Conservation (phyloP, 2,113 vertebrate genomes). For the Psittacara wagleri region DNA sequence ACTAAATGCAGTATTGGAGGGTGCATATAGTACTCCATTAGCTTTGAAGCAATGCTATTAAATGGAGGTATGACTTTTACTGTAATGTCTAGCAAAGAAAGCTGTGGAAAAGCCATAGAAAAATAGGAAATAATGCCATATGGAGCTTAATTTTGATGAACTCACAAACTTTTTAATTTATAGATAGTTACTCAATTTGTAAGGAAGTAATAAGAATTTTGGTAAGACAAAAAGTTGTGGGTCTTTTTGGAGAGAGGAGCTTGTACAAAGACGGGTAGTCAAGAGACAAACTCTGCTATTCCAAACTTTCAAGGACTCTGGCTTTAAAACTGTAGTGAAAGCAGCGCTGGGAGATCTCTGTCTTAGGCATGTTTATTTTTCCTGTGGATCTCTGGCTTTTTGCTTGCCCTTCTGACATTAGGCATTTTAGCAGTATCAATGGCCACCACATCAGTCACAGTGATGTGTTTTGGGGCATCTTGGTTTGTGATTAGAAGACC, state of each 20-base stretch:
- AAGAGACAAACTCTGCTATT: neutral
- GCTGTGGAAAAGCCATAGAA: neutral
- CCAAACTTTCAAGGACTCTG: neutral
- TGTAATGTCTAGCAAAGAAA: neutral
- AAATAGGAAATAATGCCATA: neutral
- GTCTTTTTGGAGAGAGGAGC: neutral
- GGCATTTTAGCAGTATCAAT: neutral
- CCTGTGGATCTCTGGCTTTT: neutral
- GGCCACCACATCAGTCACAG: neutral
- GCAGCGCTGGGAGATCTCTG: neutral
- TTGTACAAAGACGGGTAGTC: neutral
- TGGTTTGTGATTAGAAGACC: slow-evolving; percentile 9
- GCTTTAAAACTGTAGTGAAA: neutral
- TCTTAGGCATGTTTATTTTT: slow-evolving; percentile 6
- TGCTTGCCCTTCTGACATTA: neutral
- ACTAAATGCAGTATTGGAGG: neutral
- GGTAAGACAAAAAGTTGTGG: neutral
- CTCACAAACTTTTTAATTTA: neutral
- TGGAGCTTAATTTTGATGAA: neutral
- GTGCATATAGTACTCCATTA: neutral
- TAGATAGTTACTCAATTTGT: neutral
- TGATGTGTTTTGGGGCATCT: neutral
- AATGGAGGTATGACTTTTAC: neutral
- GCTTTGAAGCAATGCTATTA: neutral
- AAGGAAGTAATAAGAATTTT: neutral